Percentiles rank a stretch among this genome's conserved stretches.
Conservation (phyloP, 1,140 invertebrate species). For the Bombus waltoni region DNA sequence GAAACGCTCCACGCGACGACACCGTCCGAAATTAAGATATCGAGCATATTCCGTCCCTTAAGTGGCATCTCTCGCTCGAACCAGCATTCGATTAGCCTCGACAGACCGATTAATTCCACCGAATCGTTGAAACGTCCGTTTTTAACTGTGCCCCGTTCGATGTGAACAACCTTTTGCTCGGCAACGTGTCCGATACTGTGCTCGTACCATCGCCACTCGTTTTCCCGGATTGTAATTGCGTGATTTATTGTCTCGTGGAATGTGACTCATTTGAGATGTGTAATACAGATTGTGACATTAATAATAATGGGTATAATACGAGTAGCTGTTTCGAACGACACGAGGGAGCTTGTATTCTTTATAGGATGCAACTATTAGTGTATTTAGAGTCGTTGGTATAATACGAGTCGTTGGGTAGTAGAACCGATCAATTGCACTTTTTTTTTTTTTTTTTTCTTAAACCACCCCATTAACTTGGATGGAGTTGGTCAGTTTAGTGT, state of each 20-base stretch:
- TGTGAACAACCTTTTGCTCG: slow-evolving; percentile 33
- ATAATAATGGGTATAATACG: no score
- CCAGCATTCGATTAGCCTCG: slow-evolving; percentile 41
- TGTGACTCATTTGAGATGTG: background rate
- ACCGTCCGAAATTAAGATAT: slow-evolving; percentile 61
- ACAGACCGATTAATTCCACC: slow-evolving; percentile 56
- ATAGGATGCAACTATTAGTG: no score
- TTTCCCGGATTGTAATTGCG: background rate
- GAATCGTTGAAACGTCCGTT: slow-evolving; percentile 44
- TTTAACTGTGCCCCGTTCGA: background rate
- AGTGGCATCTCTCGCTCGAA: slow-evolving; percentile 43
- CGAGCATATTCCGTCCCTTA: slow-evolving; percentile 48
- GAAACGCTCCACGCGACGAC: slow-evolving; percentile 34
- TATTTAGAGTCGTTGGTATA: no score
- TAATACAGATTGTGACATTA: no score
- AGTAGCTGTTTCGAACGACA: no score
- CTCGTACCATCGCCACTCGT: background rate
- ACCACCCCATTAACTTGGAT: no score
- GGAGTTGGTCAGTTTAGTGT: no score
- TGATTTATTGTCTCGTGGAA: background rate
- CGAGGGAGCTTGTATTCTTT: no score
- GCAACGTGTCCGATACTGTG: background rate
- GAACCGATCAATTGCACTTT: no score
- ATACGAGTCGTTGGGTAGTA: no score
- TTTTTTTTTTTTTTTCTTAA: no score